A percentile compares a stretch with the other conserved stretches of the same genome.
Evolutionary conservation across 2,797 vertebrate genomes (phyloP).

Genomic region (Acanthornis magna): DNA sequence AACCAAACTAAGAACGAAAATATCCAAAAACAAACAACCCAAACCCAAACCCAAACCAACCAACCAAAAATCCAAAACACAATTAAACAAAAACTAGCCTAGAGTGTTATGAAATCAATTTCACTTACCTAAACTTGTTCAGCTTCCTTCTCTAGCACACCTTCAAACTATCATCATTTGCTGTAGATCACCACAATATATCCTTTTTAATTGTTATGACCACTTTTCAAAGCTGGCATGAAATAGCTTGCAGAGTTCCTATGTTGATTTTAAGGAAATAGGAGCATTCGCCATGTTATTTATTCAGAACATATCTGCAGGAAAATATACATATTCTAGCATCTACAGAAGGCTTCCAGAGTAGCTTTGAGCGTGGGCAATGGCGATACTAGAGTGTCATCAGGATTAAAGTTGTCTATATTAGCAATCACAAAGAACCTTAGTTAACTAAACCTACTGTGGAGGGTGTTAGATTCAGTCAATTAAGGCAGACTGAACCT

Average conservation of each 20-base stretch:
- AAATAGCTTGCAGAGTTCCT: conserved; percentile 63
- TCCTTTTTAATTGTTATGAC: conserved; percentile 52
- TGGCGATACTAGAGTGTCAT: neutral
- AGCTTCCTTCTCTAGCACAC: neutral
- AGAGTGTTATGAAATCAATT: conserved; percentile 23
- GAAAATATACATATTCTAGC: conserved; percentile 36
- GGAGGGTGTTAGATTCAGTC: neutral
- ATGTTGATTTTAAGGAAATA: conserved; percentile 70
- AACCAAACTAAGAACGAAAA: neutral
- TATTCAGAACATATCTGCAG: conserved; percentile 60
- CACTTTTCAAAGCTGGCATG: conserved; percentile 61
- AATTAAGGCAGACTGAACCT: neutral
- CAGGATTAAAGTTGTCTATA: conserved; percentile 20
- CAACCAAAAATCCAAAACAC: neutral
- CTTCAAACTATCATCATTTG: neutral
- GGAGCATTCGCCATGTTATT: conserved; percentile 56
- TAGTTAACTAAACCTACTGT: neutral
- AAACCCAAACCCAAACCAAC: neutral
- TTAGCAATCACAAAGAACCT: neutral
- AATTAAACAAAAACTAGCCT: neutral
- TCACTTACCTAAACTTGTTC: conserved; percentile 17
- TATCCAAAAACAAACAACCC: rapidly evolving
- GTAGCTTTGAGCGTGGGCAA: conserved; percentile 25
- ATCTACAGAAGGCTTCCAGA: conserved; percentile 1
- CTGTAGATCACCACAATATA: neutral